Base-by-base conservation (phyloP, 2,797 vertebrate species). In the Cossypha caffra region DNA sequence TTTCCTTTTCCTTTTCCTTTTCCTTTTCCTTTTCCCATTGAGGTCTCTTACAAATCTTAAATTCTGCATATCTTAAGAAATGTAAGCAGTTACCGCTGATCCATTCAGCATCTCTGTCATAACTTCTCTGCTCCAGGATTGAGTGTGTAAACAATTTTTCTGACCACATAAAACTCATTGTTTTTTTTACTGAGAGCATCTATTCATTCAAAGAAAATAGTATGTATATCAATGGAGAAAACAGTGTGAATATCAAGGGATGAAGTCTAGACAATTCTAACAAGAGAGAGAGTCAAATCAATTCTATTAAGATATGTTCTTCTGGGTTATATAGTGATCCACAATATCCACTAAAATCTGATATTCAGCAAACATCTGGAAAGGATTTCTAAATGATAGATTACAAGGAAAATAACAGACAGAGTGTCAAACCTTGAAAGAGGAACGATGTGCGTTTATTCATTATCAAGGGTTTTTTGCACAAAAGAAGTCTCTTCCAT, bases 161-260 rank as follows among this genome's bases (percentile, higher is more conserved):
- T 0, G 0, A 26, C 16, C 28, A 8, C 31, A 15, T 57, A 71
- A 73, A 79, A 31, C 35, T 88, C 62, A 29, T 8, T 31, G 20
- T 35, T 61, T 55, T 89, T 93, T 69, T 87, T 76, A 59, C 17
- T 59, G 52, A 80, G 35, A 67, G 8, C 16, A 37, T 51, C 71
- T 63, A 61, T 63, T 94, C 35, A 91, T 87, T 95, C 77, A 78
- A 54, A 81, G 33, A 93, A 90, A 82, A 74, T 7, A 37, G 25
- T 35, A 9, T 29, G 17, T 67, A 15, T 80, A 59, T 54, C 62
- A 88, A 67, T 55, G 38, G 37, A 73, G 54, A 67, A 86, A 90
- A 78, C 26, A 14, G 4, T 10, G 11, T 63, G 31, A 66, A 28
- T 75, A 50, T 57, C 37, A 83, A 50, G 33, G 26, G 24, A 69